Evolutionary conservation across 2,113 vertebrate species (phyloP).

Genomic region (Aleadryas rufinucha): DNA sequence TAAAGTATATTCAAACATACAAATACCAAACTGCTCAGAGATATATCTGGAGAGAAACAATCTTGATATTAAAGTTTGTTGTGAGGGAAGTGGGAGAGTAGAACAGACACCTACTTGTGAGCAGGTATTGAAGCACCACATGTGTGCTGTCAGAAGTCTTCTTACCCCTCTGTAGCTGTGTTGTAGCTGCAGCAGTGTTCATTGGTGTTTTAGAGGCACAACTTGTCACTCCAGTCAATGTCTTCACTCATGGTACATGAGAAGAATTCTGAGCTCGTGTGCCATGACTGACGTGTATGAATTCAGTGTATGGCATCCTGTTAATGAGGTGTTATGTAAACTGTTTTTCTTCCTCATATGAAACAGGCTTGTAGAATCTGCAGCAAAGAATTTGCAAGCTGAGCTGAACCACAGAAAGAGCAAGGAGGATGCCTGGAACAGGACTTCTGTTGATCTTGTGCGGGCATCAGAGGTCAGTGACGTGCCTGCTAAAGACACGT

Average conservation of each 20-base stretch:
- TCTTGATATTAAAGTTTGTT: background rate
- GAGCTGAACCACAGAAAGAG: constrained; percentile 81
- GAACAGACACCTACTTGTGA: background rate
- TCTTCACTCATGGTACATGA: fast-evolving
- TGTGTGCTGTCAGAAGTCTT: background rate
- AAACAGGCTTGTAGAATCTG: constrained; percentile 85
- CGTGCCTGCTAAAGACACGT: background rate
- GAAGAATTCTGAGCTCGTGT: background rate
- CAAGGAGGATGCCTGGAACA: constrained; percentile 94
- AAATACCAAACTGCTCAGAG: background rate
- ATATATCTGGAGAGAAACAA: background rate
- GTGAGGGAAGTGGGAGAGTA: background rate
- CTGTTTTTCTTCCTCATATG: background rate
- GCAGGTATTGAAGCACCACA: background rate
- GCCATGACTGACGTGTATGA: background rate
- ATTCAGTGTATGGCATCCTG: background rate
- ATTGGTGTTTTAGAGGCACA: background rate
- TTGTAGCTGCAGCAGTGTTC: background rate
- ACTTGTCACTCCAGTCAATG: background rate
- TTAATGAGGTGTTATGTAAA: background rate
- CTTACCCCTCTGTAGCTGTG: background rate
- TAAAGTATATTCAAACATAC: background rate
- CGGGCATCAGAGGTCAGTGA: constrained; percentile 87
- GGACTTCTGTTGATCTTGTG: constrained; percentile 90
- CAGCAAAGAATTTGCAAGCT: constrained; percentile 85